Evolutionary conservation across 2,113 vertebrate genomes (phyloP).

Genomic region (Sorex fumeus): DNA sequence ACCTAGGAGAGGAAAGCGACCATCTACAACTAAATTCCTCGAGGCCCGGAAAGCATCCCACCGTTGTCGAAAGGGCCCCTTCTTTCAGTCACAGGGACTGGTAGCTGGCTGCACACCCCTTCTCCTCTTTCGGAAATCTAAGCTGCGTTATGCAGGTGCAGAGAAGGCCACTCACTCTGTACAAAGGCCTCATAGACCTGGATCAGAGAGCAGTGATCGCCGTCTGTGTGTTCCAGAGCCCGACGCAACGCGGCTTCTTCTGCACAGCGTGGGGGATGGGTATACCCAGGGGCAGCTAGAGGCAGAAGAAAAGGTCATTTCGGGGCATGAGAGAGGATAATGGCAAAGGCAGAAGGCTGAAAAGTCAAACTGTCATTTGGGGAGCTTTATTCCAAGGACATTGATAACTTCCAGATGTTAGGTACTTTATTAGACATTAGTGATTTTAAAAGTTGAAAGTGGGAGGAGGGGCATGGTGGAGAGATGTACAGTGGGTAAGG

Average conservation of each 20-base stretch:
- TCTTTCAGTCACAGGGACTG: conserved; percentile 20
- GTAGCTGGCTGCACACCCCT: neutral
- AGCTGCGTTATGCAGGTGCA: neutral
- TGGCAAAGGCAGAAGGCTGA: neutral
- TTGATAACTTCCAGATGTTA: neutral
- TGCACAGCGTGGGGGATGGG: conserved; percentile 82
- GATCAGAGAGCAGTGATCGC: conserved; percentile 95
- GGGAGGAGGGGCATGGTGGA: neutral
- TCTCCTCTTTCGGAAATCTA: neutral
- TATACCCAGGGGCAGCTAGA: conserved; percentile 91
- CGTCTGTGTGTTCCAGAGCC: conserved; percentile 89
- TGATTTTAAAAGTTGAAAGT: neutral
- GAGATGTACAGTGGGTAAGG: neutral
- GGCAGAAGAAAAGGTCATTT: conserved; percentile 21
- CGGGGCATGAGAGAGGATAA: neutral
- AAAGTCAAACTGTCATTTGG: neutral
- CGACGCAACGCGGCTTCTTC: conserved; percentile 90
- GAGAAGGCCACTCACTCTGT: conserved; percentile 89
- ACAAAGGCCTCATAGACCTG: conserved; percentile 92
- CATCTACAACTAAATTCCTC: neutral
- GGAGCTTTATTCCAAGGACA: conserved; percentile 56
- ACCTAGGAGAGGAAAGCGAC: conserved; percentile 86
- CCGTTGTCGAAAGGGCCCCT: neutral
- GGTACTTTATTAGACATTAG: neutral
- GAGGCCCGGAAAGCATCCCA: neutral